These are phyloP conservation scores for Oreochromis grahami DNA, from an alignment of 2,797 vertebrate genomes.

Conservation along the genomic window DNA sequence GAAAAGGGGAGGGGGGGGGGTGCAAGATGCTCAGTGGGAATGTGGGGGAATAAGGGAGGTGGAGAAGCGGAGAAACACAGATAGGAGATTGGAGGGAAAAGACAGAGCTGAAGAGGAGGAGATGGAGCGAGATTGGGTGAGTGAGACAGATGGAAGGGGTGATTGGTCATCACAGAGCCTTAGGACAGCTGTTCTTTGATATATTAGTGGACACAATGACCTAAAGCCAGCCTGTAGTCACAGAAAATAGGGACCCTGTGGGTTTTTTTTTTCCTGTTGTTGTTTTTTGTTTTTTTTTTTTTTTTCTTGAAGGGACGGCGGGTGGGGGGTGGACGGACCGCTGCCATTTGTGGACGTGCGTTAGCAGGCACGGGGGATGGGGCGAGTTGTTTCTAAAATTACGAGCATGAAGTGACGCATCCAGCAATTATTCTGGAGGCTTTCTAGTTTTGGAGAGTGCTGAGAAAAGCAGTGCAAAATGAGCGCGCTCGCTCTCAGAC, in stretches of 20 bases:
- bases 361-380: slow-evolving; percentile 66
- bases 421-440: slow-evolving; percentile 66
- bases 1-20: not conserved
- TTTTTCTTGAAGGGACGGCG: slow-evolving; percentile 34
- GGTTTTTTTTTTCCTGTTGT: not conserved
- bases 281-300: slow-evolving; percentile 1
- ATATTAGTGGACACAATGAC: slow-evolving; percentile 85
- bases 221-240: slow-evolving; percentile 81
- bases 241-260: slow-evolving; percentile 80
- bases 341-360: slow-evolving; percentile 78
- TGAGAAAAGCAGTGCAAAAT: slow-evolving; percentile 35
- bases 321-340: slow-evolving; percentile 21
- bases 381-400: slow-evolving; percentile 77
- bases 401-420: slow-evolving; percentile 74
- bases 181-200: slow-evolving; percentile 96
- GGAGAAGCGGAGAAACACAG: not conserved
- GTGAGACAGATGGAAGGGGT: slow-evolving; percentile 79
- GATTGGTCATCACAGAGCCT: slow-evolving; percentile 80
- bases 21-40: slow-evolving; percentile 35
- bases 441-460: slow-evolving; percentile 54
- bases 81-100: slow-evolving; percentile 53
- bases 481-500: slow-evolving; percentile 6
- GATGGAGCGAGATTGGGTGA: slow-evolving; percentile 34
- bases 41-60: slow-evolving; percentile 8
- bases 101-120: slow-evolving; percentile 35